A percentile compares a stretch with the other conserved stretches of the same genome.
phyloP scores from a whole-genome alignment of 2,797 vertebrate genomes.

The Trematomus bernacchii region DNA sequence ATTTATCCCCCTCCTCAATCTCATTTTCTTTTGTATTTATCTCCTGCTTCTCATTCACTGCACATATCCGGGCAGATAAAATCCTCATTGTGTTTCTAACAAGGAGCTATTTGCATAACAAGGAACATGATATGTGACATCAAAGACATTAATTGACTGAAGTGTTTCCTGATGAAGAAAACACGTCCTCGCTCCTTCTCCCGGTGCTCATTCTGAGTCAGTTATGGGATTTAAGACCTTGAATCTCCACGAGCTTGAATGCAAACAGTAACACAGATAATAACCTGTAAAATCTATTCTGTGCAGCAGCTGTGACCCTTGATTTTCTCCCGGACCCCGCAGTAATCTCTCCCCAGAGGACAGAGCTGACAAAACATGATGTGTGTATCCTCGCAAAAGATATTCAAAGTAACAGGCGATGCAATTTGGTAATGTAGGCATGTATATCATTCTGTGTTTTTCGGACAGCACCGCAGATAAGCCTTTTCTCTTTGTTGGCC shows the following conservation, averaged over 20 bases:
- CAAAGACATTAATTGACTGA: constrained; percentile 53
- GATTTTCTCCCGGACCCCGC: constrained; percentile 46
- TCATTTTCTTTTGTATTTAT: constrained; percentile 39
- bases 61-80: constrained; percentile 48
- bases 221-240: constrained; percentile 44
- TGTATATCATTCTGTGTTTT: constrained; percentile 29
- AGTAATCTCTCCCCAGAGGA: constrained; percentile 53
- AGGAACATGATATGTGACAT: constrained; percentile 54
- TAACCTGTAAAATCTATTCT: constrained; percentile 53
- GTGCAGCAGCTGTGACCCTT: constrained; percentile 50
- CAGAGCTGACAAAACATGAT: constrained; percentile 40
- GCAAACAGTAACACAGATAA: constrained; percentile 63
- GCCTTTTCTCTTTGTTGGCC: constrained; percentile 19
- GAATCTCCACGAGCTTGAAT: constrained; percentile 46
- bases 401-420: constrained; percentile 46
- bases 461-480: constrained; percentile 16
- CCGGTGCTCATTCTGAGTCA: constrained; percentile 6
- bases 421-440: constrained; percentile 41
- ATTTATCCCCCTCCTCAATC: constrained; percentile 40
- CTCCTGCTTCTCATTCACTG: constrained; percentile 27
- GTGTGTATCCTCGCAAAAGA: constrained; percentile 19
- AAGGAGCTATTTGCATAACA: constrained; percentile 55
- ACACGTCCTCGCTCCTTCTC: constrained; percentile 2
- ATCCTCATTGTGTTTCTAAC: constrained; percentile 38
- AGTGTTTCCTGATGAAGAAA: constrained; percentile 28